Evolutionary conservation across 2,888 invertebrate genomes (phyloP).

Genomic region (Eupithecia inturbata): DNA sequence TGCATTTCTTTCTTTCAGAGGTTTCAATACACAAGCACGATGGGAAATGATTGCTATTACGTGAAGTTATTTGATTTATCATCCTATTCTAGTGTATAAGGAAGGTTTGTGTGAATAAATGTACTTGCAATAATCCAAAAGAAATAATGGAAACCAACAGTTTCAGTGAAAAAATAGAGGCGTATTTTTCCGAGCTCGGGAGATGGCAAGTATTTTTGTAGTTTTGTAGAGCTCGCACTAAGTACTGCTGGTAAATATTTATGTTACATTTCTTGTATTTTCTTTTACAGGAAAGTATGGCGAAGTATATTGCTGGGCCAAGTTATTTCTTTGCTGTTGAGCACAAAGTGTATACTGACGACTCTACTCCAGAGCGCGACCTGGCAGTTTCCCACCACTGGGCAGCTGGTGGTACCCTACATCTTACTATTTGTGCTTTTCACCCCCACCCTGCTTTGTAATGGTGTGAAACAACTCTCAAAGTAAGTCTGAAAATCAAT

Average conservation of each 20-base stretch:
- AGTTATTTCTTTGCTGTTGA: conserved; percentile 89
- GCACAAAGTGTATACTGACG: conserved; percentile 90
- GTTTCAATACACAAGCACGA: conserved; percentile 8
- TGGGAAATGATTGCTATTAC: conserved; percentile 48
- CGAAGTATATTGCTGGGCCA: conserved; percentile 89
- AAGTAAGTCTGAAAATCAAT: conserved; percentile 74
- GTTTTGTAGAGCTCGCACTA: background rate
- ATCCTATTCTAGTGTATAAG: conserved; percentile 9
- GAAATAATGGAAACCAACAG: conserved; percentile 73
- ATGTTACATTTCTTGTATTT: background rate
- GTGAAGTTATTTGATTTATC: conserved; percentile 8
- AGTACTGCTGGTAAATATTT: background rate
- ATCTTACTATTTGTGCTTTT: conserved; percentile 90
- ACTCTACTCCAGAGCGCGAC: conserved; percentile 88
- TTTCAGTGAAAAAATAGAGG: conserved; percentile 87
- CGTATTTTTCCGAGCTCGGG: conserved; percentile 87
- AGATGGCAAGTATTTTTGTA: conserved; percentile 84
- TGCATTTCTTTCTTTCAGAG: conserved; percentile 27
- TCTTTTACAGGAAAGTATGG: conserved; percentile 87
- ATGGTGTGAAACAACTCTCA: conserved; percentile 86
- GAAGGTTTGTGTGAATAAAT: conserved; percentile 1
- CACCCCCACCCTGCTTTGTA: conserved; percentile 89
- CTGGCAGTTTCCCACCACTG: conserved; percentile 90
- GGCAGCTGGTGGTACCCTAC: conserved; percentile 92
- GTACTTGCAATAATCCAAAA: conserved; percentile 10